Conservation (phyloP, 2,888 invertebrate species). For the Lasiommata megera region DNA sequence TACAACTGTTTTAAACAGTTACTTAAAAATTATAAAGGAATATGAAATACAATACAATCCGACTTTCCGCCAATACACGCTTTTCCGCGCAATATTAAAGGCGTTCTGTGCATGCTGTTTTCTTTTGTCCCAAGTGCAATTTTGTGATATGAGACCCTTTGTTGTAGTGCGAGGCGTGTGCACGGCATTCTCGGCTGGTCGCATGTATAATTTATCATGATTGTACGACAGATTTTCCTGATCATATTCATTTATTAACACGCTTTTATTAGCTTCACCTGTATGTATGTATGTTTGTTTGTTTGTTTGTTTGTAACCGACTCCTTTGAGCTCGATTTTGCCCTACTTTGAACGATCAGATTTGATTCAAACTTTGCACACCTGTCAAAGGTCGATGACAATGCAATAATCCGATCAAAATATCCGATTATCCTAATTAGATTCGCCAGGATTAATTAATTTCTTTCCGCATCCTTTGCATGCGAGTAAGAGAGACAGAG, state of each 20-base stretch:
- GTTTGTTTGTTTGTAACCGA: too few relatives aligned
- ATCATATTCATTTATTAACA: background rate
- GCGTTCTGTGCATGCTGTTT: constrained; percentile 20
- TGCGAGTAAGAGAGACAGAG: too few relatives aligned
- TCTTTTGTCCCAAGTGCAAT: constrained; percentile 23
- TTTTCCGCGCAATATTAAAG: constrained; percentile 5
- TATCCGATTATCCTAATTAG: too few relatives aligned
- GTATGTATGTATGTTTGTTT: too few relatives aligned
- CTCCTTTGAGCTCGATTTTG: too few relatives aligned
- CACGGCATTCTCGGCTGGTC: background rate
- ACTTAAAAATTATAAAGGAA: background rate
- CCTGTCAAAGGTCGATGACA: too few relatives aligned
- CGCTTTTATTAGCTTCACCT: too few relatives aligned
- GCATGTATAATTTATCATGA: background rate
- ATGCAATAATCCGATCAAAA: too few relatives aligned
- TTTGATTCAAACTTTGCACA: too few relatives aligned
- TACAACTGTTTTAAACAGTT: background rate
- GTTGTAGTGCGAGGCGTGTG: constrained; percentile 14
- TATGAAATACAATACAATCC: background rate
- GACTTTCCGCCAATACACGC: background rate
- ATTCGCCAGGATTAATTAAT: too few relatives aligned
- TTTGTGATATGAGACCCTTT: constrained; percentile 20
- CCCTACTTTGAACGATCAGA: too few relatives aligned
- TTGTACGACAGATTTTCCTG: background rate
- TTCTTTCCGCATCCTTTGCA: too few relatives aligned